Evolutionary conservation across 2,888 invertebrate species (phyloP).

Genomic region (Eilema griseolum): DNA sequence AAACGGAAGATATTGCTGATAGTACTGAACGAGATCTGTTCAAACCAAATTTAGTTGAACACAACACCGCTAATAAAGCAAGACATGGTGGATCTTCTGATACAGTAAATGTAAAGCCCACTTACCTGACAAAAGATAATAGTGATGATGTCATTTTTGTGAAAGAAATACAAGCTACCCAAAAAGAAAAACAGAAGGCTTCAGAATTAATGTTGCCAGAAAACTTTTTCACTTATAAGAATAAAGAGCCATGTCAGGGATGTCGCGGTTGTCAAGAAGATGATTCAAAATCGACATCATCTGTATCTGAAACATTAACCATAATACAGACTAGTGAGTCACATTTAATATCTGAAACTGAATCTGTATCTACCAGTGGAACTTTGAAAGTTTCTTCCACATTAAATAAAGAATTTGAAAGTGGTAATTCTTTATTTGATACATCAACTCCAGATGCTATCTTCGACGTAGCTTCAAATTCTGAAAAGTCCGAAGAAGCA

Average conservation of each 20-base stretch:
- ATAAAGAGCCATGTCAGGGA: conserved; percentile 64
- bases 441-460: conserved; percentile 47
- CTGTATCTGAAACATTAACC: too few relatives aligned
- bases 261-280: too few relatives aligned
- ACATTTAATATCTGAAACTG: too few relatives aligned
- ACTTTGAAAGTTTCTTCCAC: too few relatives aligned
- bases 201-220: conserved; percentile 90
- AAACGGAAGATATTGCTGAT: too few relatives aligned
- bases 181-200: conserved; percentile 89
- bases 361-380: too few relatives aligned
- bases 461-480: conserved; percentile 43
- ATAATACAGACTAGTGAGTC: too few relatives aligned
- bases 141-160: conserved; percentile 88
- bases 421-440: conserved; percentile 57
- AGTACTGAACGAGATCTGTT: conserved; percentile 84
- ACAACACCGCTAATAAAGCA: conserved; percentile 88
- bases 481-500: conserved; percentile 48
- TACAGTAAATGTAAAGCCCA: conserved; percentile 18
- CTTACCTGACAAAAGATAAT: conserved; percentile 43
- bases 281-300: too few relatives aligned
- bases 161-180: conserved; percentile 88
- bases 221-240: conserved; percentile 91
- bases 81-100: conserved; percentile 59
- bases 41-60: conserved; percentile 84
- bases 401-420: conserved; percentile 53